Percentiles rank a stretch among this genome's conserved stretches.
Evolutionary conservation across 2,797 vertebrate genomes (phyloP).

Genomic region (Mormyrops attenuatus): DNA sequence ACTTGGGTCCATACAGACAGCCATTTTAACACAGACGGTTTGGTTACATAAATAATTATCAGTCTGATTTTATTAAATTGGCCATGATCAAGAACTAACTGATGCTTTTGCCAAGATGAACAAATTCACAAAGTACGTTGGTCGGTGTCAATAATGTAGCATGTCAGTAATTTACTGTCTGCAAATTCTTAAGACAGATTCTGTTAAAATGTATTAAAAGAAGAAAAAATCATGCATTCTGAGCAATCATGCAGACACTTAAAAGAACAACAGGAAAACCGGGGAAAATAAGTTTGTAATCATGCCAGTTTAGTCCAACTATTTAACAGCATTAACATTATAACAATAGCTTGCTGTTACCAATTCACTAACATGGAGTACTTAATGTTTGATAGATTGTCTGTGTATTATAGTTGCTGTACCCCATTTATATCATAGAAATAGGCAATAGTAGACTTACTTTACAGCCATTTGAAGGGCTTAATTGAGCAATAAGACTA

Average conservation of each 20-base stretch:
- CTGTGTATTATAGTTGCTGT: background rate
- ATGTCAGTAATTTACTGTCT: background rate
- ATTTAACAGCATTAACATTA: conserved; percentile 32
- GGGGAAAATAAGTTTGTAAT: background rate
- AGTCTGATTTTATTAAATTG: background rate
- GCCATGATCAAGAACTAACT: background rate
- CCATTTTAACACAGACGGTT: background rate
- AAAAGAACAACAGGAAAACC: background rate
- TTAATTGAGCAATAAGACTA: conserved; percentile 28
- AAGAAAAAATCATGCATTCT: background rate
- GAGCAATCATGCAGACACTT: background rate
- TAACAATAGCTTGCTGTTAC: conserved; percentile 41
- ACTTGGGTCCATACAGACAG: background rate
- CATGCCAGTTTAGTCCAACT: background rate
- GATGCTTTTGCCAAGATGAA: background rate
- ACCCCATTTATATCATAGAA: conserved; percentile 22
- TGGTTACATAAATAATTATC: background rate
- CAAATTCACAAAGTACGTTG: background rate
- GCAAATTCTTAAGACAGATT: background rate
- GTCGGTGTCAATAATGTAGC: background rate
- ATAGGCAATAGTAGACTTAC: conserved; percentile 31
- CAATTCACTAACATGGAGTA: conserved; percentile 32
- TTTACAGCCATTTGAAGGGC: conserved; percentile 31
- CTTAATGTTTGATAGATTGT: conserved; percentile 28
- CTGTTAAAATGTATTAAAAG: background rate